Evolutionary conservation across 2,888 invertebrate species (phyloP).

Genomic region (Kryphioiulus occultus): DNA sequence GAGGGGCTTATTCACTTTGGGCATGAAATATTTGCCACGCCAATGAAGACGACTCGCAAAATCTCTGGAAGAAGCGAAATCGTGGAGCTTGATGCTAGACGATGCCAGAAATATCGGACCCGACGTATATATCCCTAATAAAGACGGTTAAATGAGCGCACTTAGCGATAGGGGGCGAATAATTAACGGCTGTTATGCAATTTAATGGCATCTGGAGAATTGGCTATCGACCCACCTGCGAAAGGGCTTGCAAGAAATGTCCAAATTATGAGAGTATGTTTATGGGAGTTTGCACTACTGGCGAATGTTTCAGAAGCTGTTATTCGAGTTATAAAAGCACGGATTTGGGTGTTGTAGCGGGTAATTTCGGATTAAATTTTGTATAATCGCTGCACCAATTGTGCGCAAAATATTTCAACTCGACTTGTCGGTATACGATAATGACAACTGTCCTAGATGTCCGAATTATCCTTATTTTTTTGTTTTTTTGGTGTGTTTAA

Average conservation of each 20-base stretch:
- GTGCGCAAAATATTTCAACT: no score
- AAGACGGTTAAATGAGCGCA: not conserved
- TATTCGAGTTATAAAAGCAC: not conserved
- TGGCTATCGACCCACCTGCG: not conserved
- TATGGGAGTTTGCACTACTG: not conserved
- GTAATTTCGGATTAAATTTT: no score
- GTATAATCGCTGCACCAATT: no score
- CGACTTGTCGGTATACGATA: no score
- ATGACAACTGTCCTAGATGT: no score
- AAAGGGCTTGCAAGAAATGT: not conserved
- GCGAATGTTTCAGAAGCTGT: not conserved
- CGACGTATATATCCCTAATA: not conserved
- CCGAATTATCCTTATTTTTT: no score
- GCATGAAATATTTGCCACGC: slow-evolving; percentile 12
- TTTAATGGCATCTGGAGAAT: slow-evolving; percentile 17
- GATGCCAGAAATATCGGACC: not conserved
- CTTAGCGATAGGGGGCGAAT: slow-evolving; percentile 25
- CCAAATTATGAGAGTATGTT: not conserved
- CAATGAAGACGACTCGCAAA: not conserved
- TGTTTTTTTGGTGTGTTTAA: no score
- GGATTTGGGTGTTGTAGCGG: not conserved
- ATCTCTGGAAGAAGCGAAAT: not conserved
- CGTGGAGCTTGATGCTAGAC: not conserved
- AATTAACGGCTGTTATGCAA: not conserved
- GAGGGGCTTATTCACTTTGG: slow-evolving; percentile 12